These are phyloP conservation scores for Mythimna vitellina DNA, from an alignment of 2,888 invertebrate species.

Conservation along the genomic window DNA sequence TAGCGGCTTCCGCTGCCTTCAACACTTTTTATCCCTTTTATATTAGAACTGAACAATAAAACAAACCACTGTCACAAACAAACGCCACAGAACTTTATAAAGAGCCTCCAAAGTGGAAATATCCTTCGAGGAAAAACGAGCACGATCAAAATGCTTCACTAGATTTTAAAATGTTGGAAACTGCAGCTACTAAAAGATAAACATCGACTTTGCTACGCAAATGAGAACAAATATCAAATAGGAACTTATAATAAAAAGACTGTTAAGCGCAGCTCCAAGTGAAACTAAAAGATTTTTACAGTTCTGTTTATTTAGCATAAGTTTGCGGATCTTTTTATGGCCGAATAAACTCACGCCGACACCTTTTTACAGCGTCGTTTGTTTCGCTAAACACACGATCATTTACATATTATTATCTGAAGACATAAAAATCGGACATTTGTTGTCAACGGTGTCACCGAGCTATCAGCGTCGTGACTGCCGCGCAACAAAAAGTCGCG, in stretches of 20 bases:
- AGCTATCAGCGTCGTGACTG: conserved; percentile 71
- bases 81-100: conserved; percentile 46
- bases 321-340: conserved; percentile 67
- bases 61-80: conserved; percentile 65
- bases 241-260: conserved; percentile 55
- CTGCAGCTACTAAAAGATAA: conserved; percentile 51
- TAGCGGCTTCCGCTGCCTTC: conserved; percentile 82
- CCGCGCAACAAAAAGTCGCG: conserved; percentile 47
- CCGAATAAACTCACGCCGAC: conserved; percentile 64
- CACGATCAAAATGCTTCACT: conserved; percentile 27
- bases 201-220: conserved; percentile 41
- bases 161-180: conserved; percentile 44
- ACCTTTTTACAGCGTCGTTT: conserved; percentile 74
- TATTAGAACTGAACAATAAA: conserved; percentile 68
- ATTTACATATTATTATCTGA: conserved; percentile 75
- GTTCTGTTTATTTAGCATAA: conserved; percentile 66
- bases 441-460: conserved; percentile 67
- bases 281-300: conserved; percentile 65
- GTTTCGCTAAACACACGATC: conserved; percentile 74
- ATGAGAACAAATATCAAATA: conserved; percentile 53
- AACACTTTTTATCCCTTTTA: conserved; percentile 68
- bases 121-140: conserved; percentile 32
- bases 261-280: conserved; percentile 50
- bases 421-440: conserved; percentile 72
- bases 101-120: conserved; percentile 40